Percentiles rank a stretch among this genome's conserved stretches.
phyloP scores from a whole-genome alignment of 2,888 invertebrate species.

The Ferdinandea cuprea region DNA sequence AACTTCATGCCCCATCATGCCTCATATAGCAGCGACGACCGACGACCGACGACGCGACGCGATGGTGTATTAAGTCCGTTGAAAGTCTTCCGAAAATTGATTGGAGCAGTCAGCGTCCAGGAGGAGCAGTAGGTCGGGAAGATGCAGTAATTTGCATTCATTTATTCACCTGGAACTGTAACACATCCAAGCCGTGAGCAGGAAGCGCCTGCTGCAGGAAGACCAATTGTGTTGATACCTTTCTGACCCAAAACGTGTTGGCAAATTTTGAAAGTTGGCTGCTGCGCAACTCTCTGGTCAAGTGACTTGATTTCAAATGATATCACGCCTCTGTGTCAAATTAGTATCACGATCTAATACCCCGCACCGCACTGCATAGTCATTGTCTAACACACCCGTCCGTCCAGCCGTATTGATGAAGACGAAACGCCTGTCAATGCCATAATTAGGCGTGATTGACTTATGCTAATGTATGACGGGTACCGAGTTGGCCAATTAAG shows the following conservation, averaged over 20 bases:
- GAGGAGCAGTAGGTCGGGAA: constrained; percentile 57
- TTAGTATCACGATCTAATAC: constrained; percentile 72
- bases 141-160: constrained; percentile 74
- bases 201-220: constrained; percentile 59
- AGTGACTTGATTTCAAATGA: constrained; percentile 70
- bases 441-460: constrained; percentile 74
- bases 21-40: constrained; percentile 41
- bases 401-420: constrained; percentile 61
- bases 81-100: constrained; percentile 73
- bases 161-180: constrained; percentile 71
- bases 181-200: constrained; percentile 72
- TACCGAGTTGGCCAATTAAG: constrained; percentile 69
- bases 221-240: constrained; percentile 34
- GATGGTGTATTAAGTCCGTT: constrained; percentile 67
- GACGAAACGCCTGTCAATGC: constrained; percentile 73
- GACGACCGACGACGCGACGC: constrained; percentile 9
- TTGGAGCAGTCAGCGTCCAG: constrained; percentile 70
- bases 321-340: constrained; percentile 74
- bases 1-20: constrained; percentile 64
- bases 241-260: constrained; percentile 46
- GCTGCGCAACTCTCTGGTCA: constrained; percentile 52
- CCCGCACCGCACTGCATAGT: constrained; percentile 17
- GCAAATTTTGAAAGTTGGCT: constrained; percentile 56
- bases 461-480: constrained; percentile 66
- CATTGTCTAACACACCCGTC: constrained; percentile 49